These are phyloP conservation scores for Rhinichthys klamathensis DNA, from an alignment of 2,113 vertebrate genomes.

Conservation along the genomic window DNA sequence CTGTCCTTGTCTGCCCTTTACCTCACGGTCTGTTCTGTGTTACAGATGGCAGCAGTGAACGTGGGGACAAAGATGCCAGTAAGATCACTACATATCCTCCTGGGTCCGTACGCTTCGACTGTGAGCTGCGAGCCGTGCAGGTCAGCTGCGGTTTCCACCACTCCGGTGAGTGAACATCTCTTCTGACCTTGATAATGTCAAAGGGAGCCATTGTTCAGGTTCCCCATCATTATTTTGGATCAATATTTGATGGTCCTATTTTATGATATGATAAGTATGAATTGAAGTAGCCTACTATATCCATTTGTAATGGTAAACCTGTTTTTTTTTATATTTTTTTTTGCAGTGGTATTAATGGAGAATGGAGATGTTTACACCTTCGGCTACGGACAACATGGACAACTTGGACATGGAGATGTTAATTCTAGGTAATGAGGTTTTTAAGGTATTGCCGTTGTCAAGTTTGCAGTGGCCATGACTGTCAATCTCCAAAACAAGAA, in stretches of 20 bases:
- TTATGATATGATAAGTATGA: background rate
- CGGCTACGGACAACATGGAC: slow-evolving; percentile 97
- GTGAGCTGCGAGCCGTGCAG: slow-evolving; percentile 91
- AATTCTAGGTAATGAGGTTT: slow-evolving; percentile 87
- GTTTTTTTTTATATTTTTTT: slow-evolving; percentile 8
- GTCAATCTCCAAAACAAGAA: background rate
- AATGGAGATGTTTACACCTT: slow-evolving; percentile 98
- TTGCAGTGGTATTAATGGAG: slow-evolving; percentile 95
- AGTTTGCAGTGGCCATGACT: background rate
- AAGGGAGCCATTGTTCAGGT: background rate
- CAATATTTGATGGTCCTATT: background rate
- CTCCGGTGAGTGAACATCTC: slow-evolving; percentile 83
- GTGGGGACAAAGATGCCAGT: slow-evolving; percentile 96
- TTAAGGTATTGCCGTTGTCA: background rate
- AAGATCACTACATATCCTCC: slow-evolving; percentile 98
- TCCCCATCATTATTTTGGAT: background rate
- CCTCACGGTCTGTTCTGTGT: slow-evolving; percentile 55
- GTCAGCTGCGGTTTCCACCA: slow-evolving; percentile 99
- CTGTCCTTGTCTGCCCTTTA: slow-evolving; percentile 13
- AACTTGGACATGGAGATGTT: slow-evolving; percentile 95
- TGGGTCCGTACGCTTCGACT: slow-evolving; percentile 91
- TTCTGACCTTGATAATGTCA: background rate
- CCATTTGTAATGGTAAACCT: background rate
- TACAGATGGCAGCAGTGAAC: slow-evolving; percentile 94
- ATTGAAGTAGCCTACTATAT: slow-evolving; percentile 13